Evolutionary conservation across 2,888 invertebrate genomes (phyloP).

Genomic region (Syrphus vitripennis): DNA sequence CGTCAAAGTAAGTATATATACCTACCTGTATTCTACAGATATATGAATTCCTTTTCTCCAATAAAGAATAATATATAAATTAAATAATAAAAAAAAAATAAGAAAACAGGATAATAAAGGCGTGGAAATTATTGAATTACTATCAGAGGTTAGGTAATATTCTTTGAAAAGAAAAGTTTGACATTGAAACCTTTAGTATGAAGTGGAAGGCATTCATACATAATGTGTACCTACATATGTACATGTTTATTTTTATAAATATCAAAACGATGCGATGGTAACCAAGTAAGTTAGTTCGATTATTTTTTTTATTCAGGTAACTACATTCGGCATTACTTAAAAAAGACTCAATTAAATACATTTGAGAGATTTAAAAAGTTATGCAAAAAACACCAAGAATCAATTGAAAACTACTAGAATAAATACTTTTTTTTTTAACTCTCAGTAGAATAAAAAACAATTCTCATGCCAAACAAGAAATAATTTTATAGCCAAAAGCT

Average conservation of each 20-base stretch:
- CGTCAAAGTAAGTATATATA: not conserved
- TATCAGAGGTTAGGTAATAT: not conserved
- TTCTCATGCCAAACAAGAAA: not conserved
- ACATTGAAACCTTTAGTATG: not conserved
- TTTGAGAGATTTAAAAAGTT: too few species aligned
- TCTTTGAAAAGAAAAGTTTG: not conserved
- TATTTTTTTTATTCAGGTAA: too few species aligned
- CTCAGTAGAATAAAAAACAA: not conserved
- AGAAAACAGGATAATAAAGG: not conserved
- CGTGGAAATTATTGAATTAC: not conserved
- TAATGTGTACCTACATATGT: too few species aligned
- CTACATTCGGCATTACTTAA: too few species aligned
- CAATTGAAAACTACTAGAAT: too few species aligned
- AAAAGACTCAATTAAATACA: too few species aligned
- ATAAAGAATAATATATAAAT: not conserved
- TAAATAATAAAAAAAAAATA: not conserved
- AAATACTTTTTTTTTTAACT: not conserved
- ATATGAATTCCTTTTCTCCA: conserved; percentile 11
- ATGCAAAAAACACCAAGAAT: too few species aligned
- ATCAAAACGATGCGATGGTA: too few species aligned
- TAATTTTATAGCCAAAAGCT: not conserved
- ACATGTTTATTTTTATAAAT: too few species aligned
- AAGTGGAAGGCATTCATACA: too few species aligned
- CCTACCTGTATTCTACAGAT: not conserved
- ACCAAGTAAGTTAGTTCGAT: too few species aligned